A percentile compares a stretch with the other conserved stretches of the same genome.
Evolutionary conservation across 2,888 invertebrate genomes (phyloP).

Genomic region (Dicycla oo): DNA sequence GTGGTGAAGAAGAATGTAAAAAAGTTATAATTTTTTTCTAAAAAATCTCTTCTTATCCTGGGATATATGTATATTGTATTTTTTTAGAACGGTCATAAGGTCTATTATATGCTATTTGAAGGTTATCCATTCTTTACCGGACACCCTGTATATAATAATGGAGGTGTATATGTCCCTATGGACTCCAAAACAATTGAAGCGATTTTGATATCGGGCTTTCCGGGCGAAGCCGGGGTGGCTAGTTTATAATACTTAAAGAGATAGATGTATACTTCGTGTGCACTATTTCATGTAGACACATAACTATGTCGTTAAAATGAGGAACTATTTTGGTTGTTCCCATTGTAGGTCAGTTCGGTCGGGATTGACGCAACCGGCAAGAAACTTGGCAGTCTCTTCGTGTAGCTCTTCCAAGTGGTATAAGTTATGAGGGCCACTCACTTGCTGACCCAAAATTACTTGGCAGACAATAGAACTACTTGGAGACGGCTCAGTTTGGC

Average conservation of each 20-base stretch:
- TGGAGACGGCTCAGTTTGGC: conserved; percentile 33
- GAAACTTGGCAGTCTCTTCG: conserved; percentile 83
- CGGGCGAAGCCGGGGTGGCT: too few relatives aligned
- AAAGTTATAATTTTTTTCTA: too few relatives aligned
- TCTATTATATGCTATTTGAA: too few relatives aligned
- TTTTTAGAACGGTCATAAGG: too few relatives aligned
- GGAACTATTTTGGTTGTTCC: conserved; percentile 27
- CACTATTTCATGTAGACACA: neutral
- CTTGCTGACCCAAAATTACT: conserved; percentile 85
- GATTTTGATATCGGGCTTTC: too few relatives aligned
- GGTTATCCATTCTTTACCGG: too few relatives aligned
- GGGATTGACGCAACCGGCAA: conserved; percentile 79
- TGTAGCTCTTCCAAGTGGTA: conserved; percentile 82
- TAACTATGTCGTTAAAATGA: conserved; percentile 24
- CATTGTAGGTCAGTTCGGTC: conserved; percentile 76
- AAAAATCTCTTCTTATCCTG: too few relatives aligned
- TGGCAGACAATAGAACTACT: conserved; percentile 74
- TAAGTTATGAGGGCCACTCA: conserved; percentile 80
- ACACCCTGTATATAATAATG: too few relatives aligned
- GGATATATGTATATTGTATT: too few relatives aligned
- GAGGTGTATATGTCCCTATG: too few relatives aligned
- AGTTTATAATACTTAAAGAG: neutral
- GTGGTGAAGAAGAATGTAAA: too few relatives aligned
- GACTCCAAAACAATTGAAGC: too few relatives aligned
- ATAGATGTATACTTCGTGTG: neutral